Percentiles rank a stretch among this genome's conserved stretches.
These are phyloP conservation scores for Drosophila orosa DNA, from an alignment of 1,140 invertebrate genomes.

Conservation along the genomic window DNA sequence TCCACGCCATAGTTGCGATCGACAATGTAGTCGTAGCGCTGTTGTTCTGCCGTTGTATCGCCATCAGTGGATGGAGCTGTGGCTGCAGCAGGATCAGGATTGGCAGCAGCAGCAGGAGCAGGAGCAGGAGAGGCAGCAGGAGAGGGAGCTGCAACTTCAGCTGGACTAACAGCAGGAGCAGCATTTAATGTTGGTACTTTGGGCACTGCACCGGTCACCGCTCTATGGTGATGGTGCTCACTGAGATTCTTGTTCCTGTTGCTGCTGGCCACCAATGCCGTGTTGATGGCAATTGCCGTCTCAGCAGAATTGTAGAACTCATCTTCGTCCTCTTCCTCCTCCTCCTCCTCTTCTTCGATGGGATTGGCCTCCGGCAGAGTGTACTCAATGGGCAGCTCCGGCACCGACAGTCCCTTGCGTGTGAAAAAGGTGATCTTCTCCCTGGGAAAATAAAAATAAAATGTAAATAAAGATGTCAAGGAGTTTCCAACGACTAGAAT, in stretches of 20 bases:
- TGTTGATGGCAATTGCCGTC: slow-evolving; percentile 81
- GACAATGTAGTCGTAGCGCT: slow-evolving; percentile 88
- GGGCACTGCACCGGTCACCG: slow-evolving; percentile 39
- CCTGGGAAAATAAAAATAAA: slow-evolving; percentile 85
- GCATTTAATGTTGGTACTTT: slow-evolving; percentile 36
- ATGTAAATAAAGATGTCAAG: slow-evolving; percentile 53
- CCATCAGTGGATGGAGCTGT: slow-evolving; percentile 33
- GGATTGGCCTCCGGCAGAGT: slow-evolving; percentile 73
- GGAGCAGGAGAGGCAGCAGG: slow-evolving; percentile 11
- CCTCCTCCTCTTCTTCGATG: slow-evolving; percentile 75
- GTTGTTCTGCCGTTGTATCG: slow-evolving; percentile 84
- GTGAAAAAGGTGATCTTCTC: slow-evolving; percentile 98
- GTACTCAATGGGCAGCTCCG: slow-evolving; percentile 89
- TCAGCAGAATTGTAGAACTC: slow-evolving; percentile 74
- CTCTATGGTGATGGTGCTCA: slow-evolving; percentile 73
- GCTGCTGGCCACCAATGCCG: slow-evolving; percentile 79
- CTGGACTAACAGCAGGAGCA: slow-evolving; percentile 6
- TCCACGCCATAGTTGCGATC: slow-evolving; percentile 89
- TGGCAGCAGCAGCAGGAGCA: slow-evolving; percentile 8
- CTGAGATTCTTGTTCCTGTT: slow-evolving; percentile 84
- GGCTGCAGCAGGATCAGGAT: slow-evolving; percentile 1
- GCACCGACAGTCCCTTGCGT: slow-evolving; percentile 90
- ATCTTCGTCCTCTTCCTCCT: slow-evolving; percentile 72
- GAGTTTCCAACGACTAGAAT: not conserved
- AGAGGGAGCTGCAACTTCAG: slow-evolving; percentile 14